Base-by-base conservation (phyloP, 2,888 invertebrate genomes). In the Scaptomyza caliginosa region DNA sequence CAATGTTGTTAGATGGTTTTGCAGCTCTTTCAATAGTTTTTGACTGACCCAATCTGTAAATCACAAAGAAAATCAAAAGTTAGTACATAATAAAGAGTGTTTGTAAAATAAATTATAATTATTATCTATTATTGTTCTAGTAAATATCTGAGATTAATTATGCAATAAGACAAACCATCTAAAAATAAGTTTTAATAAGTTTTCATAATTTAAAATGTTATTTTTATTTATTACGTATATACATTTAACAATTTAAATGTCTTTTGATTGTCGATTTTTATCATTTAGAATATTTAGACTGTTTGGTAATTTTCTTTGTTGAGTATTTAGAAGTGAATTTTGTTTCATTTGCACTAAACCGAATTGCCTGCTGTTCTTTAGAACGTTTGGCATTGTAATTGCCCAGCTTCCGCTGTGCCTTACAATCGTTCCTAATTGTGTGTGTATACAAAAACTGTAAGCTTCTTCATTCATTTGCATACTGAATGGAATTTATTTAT, bases 401-500 rank as follows among this genome's bases (percentile, higher is more conserved):
- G 43, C 58, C 11, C 46, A 55, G 49, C 64, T 45, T 69, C 43
- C 40, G 46, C 46, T 38, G 32, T 49, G 48, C 43, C 30, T 36
- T 24, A 28, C 71, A 64, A 26, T 51, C 38, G 46, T 21, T 45
- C 54, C 62, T 54, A 77, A 84, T 80, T 77, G 63, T 55, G 56
- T 55, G 56, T 50, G 46, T 46, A 46, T 36, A 58, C 16, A 28
- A 50, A 34, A 34, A 39, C 28, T 58, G 46, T 46, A 34, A 54
- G 60, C 56, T 52, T 39, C 28, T 42, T 36, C 50, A 67, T 58
- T 67, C 60, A 86, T 80, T 86, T 86, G 67, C 77, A 86, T 83
- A 67, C 63, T 45, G 60, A 80, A 82, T 69, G 56, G 55, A 66
- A 83, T 83, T 86, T 86, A 82, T 85, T 80, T 86, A 83, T 86